Conservation (phyloP, 2,797 vertebrate genomes). For the Vespertilio murinus region DNA sequence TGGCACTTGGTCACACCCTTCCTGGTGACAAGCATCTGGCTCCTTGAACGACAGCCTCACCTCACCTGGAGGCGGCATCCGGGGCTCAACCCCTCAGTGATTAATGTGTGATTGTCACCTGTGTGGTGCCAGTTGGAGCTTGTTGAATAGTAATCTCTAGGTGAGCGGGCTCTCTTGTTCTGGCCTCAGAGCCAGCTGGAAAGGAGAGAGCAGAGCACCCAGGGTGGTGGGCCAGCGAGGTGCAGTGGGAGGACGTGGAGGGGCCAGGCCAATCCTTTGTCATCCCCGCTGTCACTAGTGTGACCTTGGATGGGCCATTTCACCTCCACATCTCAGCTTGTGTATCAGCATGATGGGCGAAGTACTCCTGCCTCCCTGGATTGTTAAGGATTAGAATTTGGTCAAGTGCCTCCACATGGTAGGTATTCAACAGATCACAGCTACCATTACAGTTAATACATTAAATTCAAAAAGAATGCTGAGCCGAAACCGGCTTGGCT, state of each 20-base stretch:
- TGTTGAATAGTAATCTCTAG: neutral
- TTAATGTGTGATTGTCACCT: too few relatives aligned
- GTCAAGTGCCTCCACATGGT: neutral
- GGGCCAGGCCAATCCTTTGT: neutral
- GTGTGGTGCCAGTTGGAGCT: neutral
- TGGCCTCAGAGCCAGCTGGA: neutral
- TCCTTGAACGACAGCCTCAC: neutral
- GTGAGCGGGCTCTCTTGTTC: neutral
- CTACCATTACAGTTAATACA: neutral
- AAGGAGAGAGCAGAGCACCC: neutral
- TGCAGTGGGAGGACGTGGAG: neutral
- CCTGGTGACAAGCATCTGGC: neutral
- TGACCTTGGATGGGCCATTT: neutral
- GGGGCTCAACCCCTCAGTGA: neutral
- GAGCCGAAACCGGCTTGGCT: too few relatives aligned
- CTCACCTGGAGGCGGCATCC: neutral
- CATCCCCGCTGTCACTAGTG: neutral
- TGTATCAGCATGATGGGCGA: neutral
- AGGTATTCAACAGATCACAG: neutral
- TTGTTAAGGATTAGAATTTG: neutral
- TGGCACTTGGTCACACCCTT: neutral
- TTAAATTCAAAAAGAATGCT: neutral
- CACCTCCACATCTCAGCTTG: neutral
- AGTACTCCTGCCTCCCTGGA: neutral
- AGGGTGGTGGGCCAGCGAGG: too few relatives aligned